These are phyloP conservation scores for Telmatochromis bifrenatus DNA, from an alignment of 2,113 vertebrate genomes.

Conservation along the genomic window DNA sequence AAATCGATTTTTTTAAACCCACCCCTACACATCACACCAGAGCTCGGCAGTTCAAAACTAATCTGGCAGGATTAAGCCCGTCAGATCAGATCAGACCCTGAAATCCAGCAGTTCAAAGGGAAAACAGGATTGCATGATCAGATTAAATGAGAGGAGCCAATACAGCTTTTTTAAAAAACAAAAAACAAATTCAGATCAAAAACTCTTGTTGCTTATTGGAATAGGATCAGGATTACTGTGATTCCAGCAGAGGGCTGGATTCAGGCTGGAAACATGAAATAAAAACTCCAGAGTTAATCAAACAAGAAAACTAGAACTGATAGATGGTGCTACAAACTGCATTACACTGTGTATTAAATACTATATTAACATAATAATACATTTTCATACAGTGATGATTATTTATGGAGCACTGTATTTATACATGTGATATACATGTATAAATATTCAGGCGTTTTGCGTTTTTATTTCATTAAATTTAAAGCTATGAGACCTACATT, in stretches of 20 bases:
- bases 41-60: neutral
- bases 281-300: neutral
- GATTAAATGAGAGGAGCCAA: neutral
- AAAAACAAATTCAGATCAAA: neutral
- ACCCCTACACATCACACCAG: neutral
- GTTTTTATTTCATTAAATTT: neutral
- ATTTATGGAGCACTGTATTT: neutral
- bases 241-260: neutral
- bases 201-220: neutral
- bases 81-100: neutral
- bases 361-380: neutral
- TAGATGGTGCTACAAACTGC: neutral
- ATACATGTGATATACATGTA: neutral
- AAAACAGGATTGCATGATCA: neutral
- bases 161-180: neutral
- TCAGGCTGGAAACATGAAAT: neutral
- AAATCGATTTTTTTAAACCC: neutral
- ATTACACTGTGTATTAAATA: neutral
- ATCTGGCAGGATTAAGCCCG: neutral
- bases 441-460: neutral
- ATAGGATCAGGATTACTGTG: neutral
- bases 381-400: neutral
- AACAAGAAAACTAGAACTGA: neutral
- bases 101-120: neutral
- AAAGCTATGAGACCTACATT: neutral